A percentile compares a stretch with the other conserved stretches of the same genome.
phyloP scores from a whole-genome alignment of 2,797 vertebrate genomes.

The Adrianichthys oophorus region DNA sequence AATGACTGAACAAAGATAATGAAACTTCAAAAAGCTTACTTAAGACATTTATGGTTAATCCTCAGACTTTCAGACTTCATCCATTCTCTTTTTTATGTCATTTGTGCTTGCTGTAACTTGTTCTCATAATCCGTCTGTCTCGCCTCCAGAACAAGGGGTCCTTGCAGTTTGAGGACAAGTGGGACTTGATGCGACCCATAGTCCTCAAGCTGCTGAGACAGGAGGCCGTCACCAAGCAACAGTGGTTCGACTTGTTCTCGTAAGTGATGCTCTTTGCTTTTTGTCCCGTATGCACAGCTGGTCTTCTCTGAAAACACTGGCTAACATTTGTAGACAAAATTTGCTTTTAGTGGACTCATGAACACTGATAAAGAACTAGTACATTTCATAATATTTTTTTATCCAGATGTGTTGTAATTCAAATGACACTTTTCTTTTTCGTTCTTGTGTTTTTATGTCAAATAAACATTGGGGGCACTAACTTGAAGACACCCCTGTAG shows the following conservation, averaged over 20 bases:
- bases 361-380: background rate
- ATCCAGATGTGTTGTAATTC: background rate
- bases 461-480: no score
- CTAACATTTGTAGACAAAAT: background rate
- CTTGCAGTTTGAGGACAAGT: conserved; percentile 98
- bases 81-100: background rate
- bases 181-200: conserved; percentile 97
- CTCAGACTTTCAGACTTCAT: no score
- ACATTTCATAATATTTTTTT: conserved; percentile 3
- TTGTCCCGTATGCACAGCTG: background rate
- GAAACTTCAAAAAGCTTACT: conserved; percentile 2
- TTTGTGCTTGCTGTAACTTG: background rate
- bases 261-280: conserved; percentile 74
- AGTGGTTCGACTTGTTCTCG: conserved; percentile 99
- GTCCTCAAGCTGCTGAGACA: conserved; percentile 97
- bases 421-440: no score
- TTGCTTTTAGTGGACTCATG: background rate
- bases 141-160: conserved; percentile 92
- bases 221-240: conserved; percentile 96
- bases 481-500: no score
- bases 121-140: conserved; percentile 2
- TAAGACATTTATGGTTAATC: no score
- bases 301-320: conserved; percentile 9
- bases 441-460: no score
- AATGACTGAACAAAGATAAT: no score